These are phyloP conservation scores for Calliphora vomitoria DNA, from an alignment of 2,888 invertebrate genomes.

Conservation along the genomic window DNA sequence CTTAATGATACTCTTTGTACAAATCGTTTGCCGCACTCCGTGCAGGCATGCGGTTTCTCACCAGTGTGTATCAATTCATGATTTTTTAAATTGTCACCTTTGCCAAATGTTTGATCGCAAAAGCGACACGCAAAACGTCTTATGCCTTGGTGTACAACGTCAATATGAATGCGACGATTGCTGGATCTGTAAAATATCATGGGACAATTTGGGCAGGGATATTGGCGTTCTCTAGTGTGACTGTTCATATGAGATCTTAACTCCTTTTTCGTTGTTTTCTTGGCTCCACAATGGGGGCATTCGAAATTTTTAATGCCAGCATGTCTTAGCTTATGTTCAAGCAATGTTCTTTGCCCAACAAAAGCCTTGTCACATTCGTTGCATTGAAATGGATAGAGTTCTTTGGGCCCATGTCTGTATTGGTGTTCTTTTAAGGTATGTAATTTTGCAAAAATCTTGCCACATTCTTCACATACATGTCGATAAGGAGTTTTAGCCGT, in stretches of 20 bases:
- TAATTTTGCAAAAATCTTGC: constrained; percentile 71
- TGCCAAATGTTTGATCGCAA: constrained; percentile 78
- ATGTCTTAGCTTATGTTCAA: constrained; percentile 76
- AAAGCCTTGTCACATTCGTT: constrained; percentile 79
- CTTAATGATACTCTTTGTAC: constrained; percentile 77
- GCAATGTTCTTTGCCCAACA: constrained; percentile 72
- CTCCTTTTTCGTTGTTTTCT: constrained; percentile 75
- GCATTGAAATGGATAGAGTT: constrained; percentile 78
- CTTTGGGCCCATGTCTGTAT: constrained; percentile 75
- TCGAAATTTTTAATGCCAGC: constrained; percentile 75
- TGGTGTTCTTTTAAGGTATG: constrained; percentile 75
- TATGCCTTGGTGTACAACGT: constrained; percentile 78
- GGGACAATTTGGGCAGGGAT: constrained; percentile 76
- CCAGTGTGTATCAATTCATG: constrained; percentile 79
- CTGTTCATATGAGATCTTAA: constrained; percentile 77
- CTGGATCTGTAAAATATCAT: constrained; percentile 76
- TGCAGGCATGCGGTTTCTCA: constrained; percentile 77
- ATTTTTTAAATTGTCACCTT: constrained; percentile 77
- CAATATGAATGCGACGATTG: constrained; percentile 77
- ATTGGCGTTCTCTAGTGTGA: constrained; percentile 77
- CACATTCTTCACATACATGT: constrained; percentile 77
- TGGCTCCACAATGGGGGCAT: constrained; percentile 79
- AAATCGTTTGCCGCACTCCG: constrained; percentile 77
- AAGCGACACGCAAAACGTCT: constrained; percentile 75
- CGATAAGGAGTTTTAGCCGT: constrained; percentile 29